phyloP scores from a whole-genome alignment of 2,113 vertebrate genomes.

The sheep (Ovis aries) region DNA sequence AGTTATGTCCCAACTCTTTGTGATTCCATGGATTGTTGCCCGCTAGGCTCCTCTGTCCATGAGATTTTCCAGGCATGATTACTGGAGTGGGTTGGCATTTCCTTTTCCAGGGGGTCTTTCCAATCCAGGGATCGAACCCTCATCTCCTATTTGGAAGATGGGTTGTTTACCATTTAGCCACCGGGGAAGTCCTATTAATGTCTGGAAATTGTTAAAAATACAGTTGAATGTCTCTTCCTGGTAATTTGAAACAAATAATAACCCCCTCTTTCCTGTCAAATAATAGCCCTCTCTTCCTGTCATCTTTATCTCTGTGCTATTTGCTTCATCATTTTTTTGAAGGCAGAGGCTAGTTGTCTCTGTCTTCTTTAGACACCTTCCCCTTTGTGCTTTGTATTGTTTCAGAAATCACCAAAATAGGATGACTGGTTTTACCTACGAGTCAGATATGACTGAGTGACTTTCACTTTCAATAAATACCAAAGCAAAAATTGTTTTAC shows the following conservation, averaged over 20 bases:
- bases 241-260: neutral
- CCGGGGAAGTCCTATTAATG: neutral
- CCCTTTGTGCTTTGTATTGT: neutral
- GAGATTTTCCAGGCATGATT: neutral
- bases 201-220: neutral
- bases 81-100: neutral
- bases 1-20: neutral
- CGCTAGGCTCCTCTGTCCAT: neutral
- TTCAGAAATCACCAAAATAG: neutral
- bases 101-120: neutral
- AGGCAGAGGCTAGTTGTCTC: neutral
- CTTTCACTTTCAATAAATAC: neutral
- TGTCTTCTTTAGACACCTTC: neutral
- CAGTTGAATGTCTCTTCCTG: neutral
- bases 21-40: neutral
- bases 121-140: accelerated
- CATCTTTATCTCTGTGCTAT: neutral
- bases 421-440: neutral
- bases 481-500: neutral
- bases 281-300: neutral
- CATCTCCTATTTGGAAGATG: neutral
- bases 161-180: neutral
- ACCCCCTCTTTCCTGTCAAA: neutral
- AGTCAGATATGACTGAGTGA: neutral
- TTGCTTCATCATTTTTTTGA: neutral